Percentiles rank a stretch among this genome's conserved stretches.
Conservation (phyloP, 2,888 invertebrate genomes). For the Drosophila mulleri region DNA sequence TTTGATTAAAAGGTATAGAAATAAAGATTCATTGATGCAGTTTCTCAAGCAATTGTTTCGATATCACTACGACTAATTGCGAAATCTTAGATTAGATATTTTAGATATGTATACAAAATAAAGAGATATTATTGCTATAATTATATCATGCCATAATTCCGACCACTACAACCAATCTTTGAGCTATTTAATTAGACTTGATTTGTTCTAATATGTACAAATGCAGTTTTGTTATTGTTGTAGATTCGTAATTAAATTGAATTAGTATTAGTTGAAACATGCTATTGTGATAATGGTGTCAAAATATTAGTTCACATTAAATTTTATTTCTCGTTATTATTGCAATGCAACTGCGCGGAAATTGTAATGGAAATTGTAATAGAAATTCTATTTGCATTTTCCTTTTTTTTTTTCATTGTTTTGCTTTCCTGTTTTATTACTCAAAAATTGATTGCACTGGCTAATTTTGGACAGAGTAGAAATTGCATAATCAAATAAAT, state of each 20-base stretch:
- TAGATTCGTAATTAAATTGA: slow-evolving; percentile 30
- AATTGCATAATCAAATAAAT: slow-evolving; percentile 12
- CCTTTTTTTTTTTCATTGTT: not conserved
- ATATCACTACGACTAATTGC: slow-evolving; percentile 27
- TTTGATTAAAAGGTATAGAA: slow-evolving; percentile 7
- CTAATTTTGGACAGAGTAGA: slow-evolving; percentile 53
- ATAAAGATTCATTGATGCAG: slow-evolving; percentile 30
- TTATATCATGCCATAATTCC: slow-evolving; percentile 64
- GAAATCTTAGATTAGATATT: slow-evolving; percentile 23
- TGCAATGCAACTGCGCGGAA: slow-evolving; percentile 23
- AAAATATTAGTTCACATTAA: slow-evolving; percentile 39
- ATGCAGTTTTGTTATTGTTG: slow-evolving; percentile 38
- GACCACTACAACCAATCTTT: slow-evolving; percentile 84
- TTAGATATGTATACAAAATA: slow-evolving; percentile 13
- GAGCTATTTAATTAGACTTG: slow-evolving; percentile 51
- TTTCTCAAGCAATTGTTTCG: slow-evolving; percentile 28
- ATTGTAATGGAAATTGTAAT: slow-evolving; percentile 17
- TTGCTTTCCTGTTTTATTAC: slow-evolving; percentile 30
- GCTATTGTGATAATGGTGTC: slow-evolving; percentile 42
- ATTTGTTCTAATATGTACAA: slow-evolving; percentile 43
- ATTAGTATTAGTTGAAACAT: slow-evolving; percentile 47
- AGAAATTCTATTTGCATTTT: slow-evolving; percentile 23
- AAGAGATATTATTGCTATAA: not conserved
- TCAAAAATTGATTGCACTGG: slow-evolving; percentile 84
- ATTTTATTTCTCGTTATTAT: slow-evolving; percentile 20